Evolutionary conservation across 2,113 vertebrate species (phyloP).

Genomic region (Calidris pygmaea): DNA sequence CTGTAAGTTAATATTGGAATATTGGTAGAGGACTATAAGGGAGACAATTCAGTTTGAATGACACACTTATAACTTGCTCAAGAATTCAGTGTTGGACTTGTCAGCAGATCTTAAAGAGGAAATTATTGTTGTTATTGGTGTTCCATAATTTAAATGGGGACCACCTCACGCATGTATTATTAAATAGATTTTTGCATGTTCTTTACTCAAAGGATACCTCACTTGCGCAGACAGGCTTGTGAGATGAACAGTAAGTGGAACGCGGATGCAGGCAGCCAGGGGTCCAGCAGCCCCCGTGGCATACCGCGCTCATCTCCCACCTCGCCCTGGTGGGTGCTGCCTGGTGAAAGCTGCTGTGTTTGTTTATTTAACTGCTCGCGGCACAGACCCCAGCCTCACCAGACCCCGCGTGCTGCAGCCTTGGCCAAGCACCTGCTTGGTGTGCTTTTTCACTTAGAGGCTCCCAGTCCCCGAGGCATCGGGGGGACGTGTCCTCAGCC

Average conservation of each 20-base stretch:
- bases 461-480: accelerated
- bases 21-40: neutral
- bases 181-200: neutral
- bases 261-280: neutral
- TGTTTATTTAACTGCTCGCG: neutral
- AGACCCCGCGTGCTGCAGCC: neutral
- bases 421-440: neutral
- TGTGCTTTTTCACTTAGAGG: neutral
- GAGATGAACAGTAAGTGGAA: neutral
- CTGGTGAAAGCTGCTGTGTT: neutral
- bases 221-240: neutral
- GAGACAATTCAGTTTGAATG: neutral
- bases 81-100: neutral
- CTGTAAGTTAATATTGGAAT: neutral
- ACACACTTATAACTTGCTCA: neutral
- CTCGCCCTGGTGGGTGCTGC: neutral
- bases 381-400: neutral
- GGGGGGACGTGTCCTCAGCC: accelerated
- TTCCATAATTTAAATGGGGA: neutral
- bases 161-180: neutral
- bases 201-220: neutral
- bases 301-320: neutral
- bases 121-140: neutral
- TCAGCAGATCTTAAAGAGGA: neutral
- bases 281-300: neutral